These are phyloP conservation scores for Corvus moneduloides DNA, from an alignment of 2,113 vertebrate species.

Conservation along the genomic window DNA sequence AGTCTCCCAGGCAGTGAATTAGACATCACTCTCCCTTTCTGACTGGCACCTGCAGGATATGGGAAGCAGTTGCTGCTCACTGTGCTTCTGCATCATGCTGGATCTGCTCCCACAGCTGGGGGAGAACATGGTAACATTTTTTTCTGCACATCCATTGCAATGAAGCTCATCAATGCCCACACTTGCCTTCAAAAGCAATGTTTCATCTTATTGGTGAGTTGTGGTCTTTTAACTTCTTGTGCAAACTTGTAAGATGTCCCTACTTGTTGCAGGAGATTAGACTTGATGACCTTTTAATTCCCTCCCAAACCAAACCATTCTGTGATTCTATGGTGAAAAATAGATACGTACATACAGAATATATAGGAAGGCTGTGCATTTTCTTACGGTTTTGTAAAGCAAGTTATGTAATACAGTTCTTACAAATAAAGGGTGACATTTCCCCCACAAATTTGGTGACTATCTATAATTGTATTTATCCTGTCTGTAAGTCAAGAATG, in stretches of 20 bases:
- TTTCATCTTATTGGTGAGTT: background rate
- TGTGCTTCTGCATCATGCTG: background rate
- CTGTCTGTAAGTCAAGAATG: background rate
- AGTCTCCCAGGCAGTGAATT: background rate
- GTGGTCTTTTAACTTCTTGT: background rate
- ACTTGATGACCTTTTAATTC: background rate
- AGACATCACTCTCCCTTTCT: background rate
- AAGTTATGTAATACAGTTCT: background rate
- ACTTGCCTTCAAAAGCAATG: background rate
- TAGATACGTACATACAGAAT: background rate
- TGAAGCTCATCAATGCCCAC: background rate
- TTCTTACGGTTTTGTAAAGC: background rate
- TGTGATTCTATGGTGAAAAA: background rate
- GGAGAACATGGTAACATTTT: accelerated
- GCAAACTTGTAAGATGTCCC: background rate
- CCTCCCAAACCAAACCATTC: background rate
- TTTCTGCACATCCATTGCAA: background rate
- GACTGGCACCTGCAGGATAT: background rate
- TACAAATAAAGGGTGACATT: background rate
- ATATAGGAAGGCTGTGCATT: background rate
- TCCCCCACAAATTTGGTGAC: background rate
- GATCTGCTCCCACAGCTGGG: background rate
- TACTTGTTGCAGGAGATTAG: background rate
- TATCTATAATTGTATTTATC: background rate
- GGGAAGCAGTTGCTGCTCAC: background rate